Percentiles rank a stretch among this genome's conserved stretches.
Conservation (phyloP, 2,797 vertebrate genomes). For the Rhinichthys osculus region DNA sequence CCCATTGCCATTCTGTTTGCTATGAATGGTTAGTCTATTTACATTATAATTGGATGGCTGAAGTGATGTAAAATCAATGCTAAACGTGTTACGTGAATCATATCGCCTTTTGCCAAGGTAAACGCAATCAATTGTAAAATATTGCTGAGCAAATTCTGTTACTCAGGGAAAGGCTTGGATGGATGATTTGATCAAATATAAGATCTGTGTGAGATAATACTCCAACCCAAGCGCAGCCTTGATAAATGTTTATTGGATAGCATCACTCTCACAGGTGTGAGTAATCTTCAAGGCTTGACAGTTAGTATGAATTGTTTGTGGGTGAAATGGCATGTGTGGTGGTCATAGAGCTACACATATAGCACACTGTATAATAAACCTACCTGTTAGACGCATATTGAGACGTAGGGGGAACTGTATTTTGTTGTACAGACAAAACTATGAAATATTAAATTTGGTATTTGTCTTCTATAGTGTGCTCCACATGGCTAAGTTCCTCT, state of each 20-base stretch:
- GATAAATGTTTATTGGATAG: slow-evolving; percentile 19
- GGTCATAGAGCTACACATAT: background rate
- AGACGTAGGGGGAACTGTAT: background rate
- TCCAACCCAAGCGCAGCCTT: slow-evolving; percentile 13
- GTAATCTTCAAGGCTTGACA: background rate
- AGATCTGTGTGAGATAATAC: slow-evolving; percentile 24
- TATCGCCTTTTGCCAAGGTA: slow-evolving; percentile 24
- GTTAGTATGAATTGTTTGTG: slow-evolving; percentile 6
- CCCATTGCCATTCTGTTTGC: background rate
- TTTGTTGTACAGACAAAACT: background rate
- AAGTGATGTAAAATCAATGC: slow-evolving; percentile 47
- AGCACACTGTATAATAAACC: too few species aligned
- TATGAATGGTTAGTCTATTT: slow-evolving; percentile 31
- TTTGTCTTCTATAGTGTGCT: background rate
- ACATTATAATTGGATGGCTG: slow-evolving; percentile 37
- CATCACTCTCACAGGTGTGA: slow-evolving; percentile 7
- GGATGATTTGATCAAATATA: slow-evolving; percentile 42
- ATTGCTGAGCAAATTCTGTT: slow-evolving; percentile 31
- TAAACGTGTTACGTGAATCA: slow-evolving; percentile 30
- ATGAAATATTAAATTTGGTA: background rate
- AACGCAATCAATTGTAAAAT: slow-evolving; percentile 36
- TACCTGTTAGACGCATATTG: background rate
- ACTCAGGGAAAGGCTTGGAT: background rate
- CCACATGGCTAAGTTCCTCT: background rate
- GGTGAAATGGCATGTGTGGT: background rate